phyloP scores from a whole-genome alignment of 2,797 vertebrate genomes.

The Pipistrellus kuhlii region DNA sequence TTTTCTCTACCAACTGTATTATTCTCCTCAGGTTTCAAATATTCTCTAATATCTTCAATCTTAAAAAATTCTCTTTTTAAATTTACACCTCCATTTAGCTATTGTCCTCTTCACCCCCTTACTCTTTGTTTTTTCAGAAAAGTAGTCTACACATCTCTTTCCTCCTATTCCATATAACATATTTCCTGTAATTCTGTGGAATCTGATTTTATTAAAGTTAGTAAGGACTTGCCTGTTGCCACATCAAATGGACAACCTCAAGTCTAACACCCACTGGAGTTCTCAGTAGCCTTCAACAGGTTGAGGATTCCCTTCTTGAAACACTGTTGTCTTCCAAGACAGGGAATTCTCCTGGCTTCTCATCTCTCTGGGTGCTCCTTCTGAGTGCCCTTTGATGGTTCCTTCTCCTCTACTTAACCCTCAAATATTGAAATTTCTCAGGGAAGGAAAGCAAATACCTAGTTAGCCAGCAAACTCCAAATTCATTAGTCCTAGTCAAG shows the following conservation, averaged over 20 bases:
- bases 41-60: not conserved
- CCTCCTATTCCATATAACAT: not conserved
- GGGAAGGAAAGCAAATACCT: not conserved
- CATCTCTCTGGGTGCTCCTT: not conserved
- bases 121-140: not conserved
- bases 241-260: not conserved
- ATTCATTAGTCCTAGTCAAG: not conserved
- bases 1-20: not conserved
- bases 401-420: not conserved
- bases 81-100: not conserved
- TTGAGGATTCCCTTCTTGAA: not conserved
- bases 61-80: not conserved
- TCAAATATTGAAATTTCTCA: not conserved
- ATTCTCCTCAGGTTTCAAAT: not conserved
- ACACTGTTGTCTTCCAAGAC: not conserved
- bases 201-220: not conserved
- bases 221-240: not conserved
- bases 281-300: not conserved
- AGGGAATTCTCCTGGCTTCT: not conserved
- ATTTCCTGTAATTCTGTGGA: not conserved
- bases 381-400: not conserved
- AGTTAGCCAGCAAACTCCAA: not conserved
- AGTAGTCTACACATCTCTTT: not conserved
- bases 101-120: not conserved
- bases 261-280: not conserved